A percentile compares a stretch with the other conserved stretches of the same genome.
Evolutionary conservation across 2,113 vertebrate genomes (phyloP).

Genomic region (Hassar affinis): DNA sequence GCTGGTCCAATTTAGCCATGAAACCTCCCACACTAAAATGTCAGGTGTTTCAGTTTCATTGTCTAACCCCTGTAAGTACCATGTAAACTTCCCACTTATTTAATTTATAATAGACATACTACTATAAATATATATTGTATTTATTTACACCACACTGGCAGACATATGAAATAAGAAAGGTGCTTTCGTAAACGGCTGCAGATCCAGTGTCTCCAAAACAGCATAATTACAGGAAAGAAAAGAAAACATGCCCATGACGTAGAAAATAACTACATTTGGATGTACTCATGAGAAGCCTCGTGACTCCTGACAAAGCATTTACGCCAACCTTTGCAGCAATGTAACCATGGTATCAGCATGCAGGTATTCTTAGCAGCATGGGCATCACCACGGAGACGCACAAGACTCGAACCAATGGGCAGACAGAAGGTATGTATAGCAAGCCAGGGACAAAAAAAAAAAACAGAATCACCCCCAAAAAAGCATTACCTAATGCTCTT

Average conservation of each 20-base stretch:
- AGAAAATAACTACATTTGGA: conserved; percentile 39
- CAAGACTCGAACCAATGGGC: conserved; percentile 37
- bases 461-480: conserved; percentile 1
- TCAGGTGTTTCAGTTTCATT: too few species aligned
- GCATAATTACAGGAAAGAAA: not conserved
- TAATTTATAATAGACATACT: too few species aligned
- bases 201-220: not conserved
- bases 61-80: too few species aligned
- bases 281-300: conserved; percentile 18
- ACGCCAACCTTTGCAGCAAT: conserved; percentile 54
- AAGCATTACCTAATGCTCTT: conserved; percentile 4
- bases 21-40: too few species aligned
- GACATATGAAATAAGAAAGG: not conserved
- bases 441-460: not conserved
- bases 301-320: conserved; percentile 47
- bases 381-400: conserved; percentile 50
- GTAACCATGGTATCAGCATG: conserved; percentile 70
- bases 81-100: not conserved
- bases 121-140: not conserved
- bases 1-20: too few species aligned
- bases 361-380: conserved; percentile 65
- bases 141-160: not conserved
- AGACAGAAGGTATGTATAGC: conserved; percentile 36
- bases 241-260: conserved; percentile 7
- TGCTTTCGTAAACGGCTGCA: not conserved